Evolutionary conservation across 2,888 invertebrate species (phyloP).

Genomic region (Chorisops tibialis): DNA sequence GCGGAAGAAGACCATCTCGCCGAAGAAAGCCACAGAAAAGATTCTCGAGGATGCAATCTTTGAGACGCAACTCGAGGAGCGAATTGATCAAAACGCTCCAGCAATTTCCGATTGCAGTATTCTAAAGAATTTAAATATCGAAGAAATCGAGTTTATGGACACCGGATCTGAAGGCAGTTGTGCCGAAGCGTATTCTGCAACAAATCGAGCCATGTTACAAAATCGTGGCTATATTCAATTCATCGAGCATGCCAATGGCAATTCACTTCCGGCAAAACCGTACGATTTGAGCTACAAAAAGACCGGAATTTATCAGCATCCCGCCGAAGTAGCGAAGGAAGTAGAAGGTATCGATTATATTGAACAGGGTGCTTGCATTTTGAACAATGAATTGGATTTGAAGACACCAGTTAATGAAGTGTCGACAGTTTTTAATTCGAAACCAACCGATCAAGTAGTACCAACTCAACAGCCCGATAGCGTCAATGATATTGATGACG

Average conservation of each 20-base stretch:
- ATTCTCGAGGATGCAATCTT: conserved; percentile 21
- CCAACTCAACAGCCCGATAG: conserved; percentile 32
- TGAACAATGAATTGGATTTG: conserved; percentile 46
- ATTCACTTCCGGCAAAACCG: neutral
- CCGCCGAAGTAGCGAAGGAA: conserved; percentile 42
- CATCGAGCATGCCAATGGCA: conserved; percentile 48
- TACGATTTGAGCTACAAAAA: conserved; percentile 2
- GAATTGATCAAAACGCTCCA: conserved; percentile 39
- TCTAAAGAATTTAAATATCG: conserved; percentile 58
- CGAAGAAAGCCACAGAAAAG: conserved; percentile 47
- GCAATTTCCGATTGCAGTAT: conserved; percentile 49
- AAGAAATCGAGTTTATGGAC: conserved; percentile 83
- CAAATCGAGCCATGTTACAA: conserved; percentile 55
- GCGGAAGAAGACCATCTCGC: conserved; percentile 49
- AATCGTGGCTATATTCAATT: conserved; percentile 68
- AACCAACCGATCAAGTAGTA: conserved; percentile 13
- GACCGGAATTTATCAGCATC: neutral
- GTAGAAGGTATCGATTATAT: conserved; percentile 58
- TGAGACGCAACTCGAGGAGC: conserved; percentile 39
- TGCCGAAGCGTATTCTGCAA: conserved; percentile 59
- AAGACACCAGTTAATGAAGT: conserved; percentile 54
- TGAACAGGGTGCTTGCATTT: conserved; percentile 53
- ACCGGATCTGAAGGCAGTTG: conserved; percentile 79
- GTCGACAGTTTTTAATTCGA: conserved; percentile 30
- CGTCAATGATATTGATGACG: conserved; percentile 56